Percentiles rank a stretch among this genome's conserved stretches.
phyloP scores from a whole-genome alignment of 2,888 invertebrate species.

The Lithophane ornitopus region DNA sequence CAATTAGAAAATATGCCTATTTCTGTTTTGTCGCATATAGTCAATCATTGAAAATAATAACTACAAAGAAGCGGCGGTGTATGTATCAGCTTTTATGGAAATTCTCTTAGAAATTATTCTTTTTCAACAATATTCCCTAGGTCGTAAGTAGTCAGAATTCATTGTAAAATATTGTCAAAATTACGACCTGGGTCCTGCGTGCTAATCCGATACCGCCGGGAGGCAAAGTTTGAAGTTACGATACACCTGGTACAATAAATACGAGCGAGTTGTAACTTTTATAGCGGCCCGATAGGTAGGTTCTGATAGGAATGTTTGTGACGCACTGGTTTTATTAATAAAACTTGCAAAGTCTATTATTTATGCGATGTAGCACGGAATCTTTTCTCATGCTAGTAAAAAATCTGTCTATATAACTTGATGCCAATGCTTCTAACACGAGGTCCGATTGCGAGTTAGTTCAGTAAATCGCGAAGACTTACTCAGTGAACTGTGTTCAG shows the following conservation, averaged over 20 bases:
- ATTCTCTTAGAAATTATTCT: not conserved
- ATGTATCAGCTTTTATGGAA: not conserved
- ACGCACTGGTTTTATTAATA: conserved; percentile 4
- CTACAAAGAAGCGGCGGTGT: not conserved
- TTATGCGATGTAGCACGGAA: not conserved
- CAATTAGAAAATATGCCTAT: not conserved
- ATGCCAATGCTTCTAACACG: no score
- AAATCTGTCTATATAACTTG: not conserved
- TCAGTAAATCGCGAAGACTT: not conserved
- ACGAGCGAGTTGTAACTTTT: conserved; percentile 6
- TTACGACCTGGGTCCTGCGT: conserved; percentile 18
- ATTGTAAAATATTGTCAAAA: conserved; percentile 10
- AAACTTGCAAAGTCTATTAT: not conserved
- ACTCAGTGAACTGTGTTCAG: not conserved
- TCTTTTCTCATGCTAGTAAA: not conserved
- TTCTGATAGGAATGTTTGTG: conserved; percentile 5
- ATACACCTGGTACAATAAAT: conserved; percentile 34
- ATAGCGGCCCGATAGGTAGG: not conserved
- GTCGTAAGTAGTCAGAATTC: not conserved
- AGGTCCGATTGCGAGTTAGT: not conserved
- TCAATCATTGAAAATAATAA: not conserved
- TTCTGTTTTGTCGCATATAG: not conserved
- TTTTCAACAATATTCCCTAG: not conserved
- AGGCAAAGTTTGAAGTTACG: conserved; percentile 21
- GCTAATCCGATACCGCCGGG: conserved; percentile 14